These are phyloP conservation scores for Napeogenes sylphis DNA, from an alignment of 2,888 invertebrate genomes.

Conservation along the genomic window DNA sequence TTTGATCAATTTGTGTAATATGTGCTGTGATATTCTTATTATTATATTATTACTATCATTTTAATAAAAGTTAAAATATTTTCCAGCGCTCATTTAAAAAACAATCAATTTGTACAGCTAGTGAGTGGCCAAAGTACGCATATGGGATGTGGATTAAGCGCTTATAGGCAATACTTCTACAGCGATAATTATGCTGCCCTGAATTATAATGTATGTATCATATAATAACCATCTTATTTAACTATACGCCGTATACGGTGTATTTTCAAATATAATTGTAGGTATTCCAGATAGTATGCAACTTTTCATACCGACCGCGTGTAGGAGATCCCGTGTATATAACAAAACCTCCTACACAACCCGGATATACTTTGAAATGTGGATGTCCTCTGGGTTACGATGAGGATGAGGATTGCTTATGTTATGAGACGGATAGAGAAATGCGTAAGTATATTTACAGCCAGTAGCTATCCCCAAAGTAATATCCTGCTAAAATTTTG, in stretches of 20 bases:
- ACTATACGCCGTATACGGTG: too few species aligned
- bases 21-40: too few species aligned
- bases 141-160: slow-evolving; percentile 61
- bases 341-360: slow-evolving; percentile 35
- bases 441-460: slow-evolving; percentile 14
- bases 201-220: slow-evolving; percentile 43
- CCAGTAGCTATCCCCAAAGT: background rate
- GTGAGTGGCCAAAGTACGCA: slow-evolving; percentile 49
- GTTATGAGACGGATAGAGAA: slow-evolving; percentile 32
- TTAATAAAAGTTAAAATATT: too few species aligned
- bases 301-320: slow-evolving; percentile 45
- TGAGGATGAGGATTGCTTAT: slow-evolving; percentile 56
- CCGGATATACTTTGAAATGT: slow-evolving; percentile 40
- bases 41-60: too few species aligned
- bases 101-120: slow-evolving; percentile 40
- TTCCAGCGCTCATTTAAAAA: slow-evolving; percentile 15
- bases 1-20: too few species aligned
- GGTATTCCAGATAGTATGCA: slow-evolving; percentile 56
- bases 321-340: slow-evolving; percentile 39
- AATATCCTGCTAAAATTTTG: background rate
- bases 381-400: slow-evolving; percentile 54
- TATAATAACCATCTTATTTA: background rate
- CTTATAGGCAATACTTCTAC: slow-evolving; percentile 45
- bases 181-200: slow-evolving; percentile 34
- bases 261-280: slow-evolving; percentile 31